These are phyloP conservation scores for Drosophila seguyi DNA, from an alignment of 1,140 invertebrate genomes.

Conservation along the genomic window DNA sequence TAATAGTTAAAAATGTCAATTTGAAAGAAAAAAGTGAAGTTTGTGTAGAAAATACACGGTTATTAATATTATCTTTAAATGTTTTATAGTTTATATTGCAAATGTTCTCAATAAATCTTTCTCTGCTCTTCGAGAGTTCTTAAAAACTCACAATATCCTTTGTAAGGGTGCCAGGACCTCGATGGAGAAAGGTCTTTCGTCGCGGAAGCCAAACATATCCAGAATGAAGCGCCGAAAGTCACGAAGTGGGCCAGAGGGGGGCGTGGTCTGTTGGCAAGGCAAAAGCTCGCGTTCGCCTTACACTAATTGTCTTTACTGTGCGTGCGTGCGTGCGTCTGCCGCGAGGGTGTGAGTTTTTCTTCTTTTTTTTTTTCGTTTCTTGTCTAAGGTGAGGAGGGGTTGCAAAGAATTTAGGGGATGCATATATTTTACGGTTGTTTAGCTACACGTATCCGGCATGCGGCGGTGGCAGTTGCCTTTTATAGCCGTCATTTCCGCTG, in stretches of 20 bases:
- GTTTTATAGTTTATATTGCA: neutral
- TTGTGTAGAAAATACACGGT: too few species aligned
- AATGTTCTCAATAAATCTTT: neutral
- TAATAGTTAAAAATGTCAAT: too few species aligned
- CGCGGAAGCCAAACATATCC: constrained; percentile 65
- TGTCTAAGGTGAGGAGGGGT: constrained; percentile 4
- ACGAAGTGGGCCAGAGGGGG: constrained; percentile 50
- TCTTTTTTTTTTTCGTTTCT: neutral
- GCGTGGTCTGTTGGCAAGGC: constrained; percentile 14
- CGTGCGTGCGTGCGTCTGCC: constrained; percentile 61
- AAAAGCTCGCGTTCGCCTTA: constrained; percentile 60
- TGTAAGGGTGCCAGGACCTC: neutral
- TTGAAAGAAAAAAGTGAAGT: too few species aligned
- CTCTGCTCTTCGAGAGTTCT: too few species aligned
- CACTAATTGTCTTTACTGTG: constrained; percentile 80
- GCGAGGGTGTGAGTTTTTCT: constrained; percentile 7
- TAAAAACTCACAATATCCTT: neutral
- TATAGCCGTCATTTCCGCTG: constrained; percentile 66
- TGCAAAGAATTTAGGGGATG: constrained; percentile 34
- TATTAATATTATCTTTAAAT: too few species aligned
- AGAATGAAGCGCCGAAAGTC: constrained; percentile 70
- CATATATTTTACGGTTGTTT: constrained; percentile 81
- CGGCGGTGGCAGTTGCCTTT: constrained; percentile 77
- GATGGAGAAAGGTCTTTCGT: neutral
- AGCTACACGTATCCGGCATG: constrained; percentile 69